These are phyloP conservation scores for Fopius arisanus DNA, from an alignment of 1,140 invertebrate species.

Conservation along the genomic window DNA sequence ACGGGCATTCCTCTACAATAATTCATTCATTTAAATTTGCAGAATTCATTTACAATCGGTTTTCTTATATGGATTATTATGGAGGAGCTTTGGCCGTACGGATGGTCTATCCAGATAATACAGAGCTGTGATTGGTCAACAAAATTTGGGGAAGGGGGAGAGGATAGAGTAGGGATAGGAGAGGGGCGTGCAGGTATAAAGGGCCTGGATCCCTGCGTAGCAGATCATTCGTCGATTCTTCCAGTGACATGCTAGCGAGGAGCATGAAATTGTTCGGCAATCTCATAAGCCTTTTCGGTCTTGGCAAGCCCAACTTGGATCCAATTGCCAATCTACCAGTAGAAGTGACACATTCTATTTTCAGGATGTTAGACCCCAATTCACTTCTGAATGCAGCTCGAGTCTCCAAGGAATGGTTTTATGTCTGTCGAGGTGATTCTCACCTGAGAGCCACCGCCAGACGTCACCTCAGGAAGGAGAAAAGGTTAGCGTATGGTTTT, in stretches of 20 bases:
- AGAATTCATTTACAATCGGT: too few species aligned
- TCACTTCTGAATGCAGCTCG: background rate
- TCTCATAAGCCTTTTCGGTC: background rate
- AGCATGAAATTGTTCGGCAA: background rate
- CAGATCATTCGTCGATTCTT: background rate
- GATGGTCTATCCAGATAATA: background rate
- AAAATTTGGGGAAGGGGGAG: background rate
- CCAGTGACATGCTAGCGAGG: background rate
- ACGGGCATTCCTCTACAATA: too few species aligned
- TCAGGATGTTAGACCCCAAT: background rate
- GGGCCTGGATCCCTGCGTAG: background rate
- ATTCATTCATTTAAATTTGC: too few species aligned
- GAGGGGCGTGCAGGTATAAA: background rate
- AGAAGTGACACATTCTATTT: background rate
- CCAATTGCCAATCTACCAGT: background rate
- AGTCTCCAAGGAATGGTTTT: background rate
- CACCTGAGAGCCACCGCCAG: background rate
- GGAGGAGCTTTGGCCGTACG: background rate
- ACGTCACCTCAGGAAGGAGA: background rate
- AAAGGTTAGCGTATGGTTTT: background rate
- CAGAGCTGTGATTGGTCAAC: background rate
- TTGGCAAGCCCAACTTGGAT: background rate
- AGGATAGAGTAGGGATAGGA: background rate
- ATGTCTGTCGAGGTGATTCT: background rate
- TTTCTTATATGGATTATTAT: too few species aligned